Percentiles rank a stretch among this genome's conserved stretches.
Evolutionary conservation across 1,140 invertebrate genomes (phyloP).

Genomic region (Ectropis grisescens): DNA sequence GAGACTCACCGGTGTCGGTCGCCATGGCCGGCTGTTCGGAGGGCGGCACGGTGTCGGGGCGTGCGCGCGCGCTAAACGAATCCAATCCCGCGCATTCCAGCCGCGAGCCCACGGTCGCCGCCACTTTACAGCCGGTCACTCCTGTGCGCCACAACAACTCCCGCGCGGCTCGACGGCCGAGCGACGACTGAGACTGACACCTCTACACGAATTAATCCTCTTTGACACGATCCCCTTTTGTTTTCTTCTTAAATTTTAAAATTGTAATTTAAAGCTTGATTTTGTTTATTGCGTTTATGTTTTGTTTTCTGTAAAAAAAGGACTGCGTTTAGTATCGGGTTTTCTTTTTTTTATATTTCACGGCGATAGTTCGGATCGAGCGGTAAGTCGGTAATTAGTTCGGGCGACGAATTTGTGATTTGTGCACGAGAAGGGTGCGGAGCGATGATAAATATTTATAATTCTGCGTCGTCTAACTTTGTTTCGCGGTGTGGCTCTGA

Average conservation of each 20-base stretch:
- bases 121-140: constrained; percentile 45
- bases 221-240: too few relatives aligned
- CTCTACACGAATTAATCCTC: too few relatives aligned
- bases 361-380: constrained; percentile 12
- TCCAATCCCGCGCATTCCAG: constrained; percentile 62
- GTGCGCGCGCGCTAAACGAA: constrained; percentile 48
- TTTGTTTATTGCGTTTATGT: constrained; percentile 4
- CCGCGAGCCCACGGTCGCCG: constrained; percentile 38
- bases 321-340: too few relatives aligned
- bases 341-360: too few relatives aligned
- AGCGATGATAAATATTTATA: constrained; percentile 6
- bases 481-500: too few relatives aligned
- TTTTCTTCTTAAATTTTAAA: too few relatives aligned
- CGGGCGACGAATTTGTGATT: constrained; percentile 1
- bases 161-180: too few relatives aligned
- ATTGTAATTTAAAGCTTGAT: constrained; percentile 9
- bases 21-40: constrained; percentile 64
- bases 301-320: too few relatives aligned
- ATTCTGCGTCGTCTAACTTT: background rate
- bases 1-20: constrained; percentile 64
- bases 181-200: too few relatives aligned
- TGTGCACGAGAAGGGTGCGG: constrained; percentile 7
- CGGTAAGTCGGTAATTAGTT: constrained; percentile 11
- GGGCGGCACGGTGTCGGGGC: constrained; percentile 58
- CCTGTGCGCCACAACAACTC: constrained; percentile 5